Evolutionary conservation across 1,140 invertebrate species (phyloP).

Genomic region (Calephelis virginiensis): DNA sequence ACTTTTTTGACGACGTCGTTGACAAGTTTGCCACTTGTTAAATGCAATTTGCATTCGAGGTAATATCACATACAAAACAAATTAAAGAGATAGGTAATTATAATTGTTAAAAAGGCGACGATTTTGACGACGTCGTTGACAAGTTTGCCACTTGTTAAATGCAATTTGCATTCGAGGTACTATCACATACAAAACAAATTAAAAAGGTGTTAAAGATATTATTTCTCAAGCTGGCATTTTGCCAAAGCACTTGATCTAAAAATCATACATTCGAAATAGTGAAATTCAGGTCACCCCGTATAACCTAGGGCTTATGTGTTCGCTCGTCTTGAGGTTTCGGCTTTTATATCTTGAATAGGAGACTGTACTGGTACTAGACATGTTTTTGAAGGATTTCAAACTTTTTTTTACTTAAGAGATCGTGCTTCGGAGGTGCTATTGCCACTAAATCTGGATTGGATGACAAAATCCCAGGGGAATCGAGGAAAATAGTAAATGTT

Average conservation of each 20-base stretch:
- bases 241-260: conserved; percentile 22
- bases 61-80: conserved; percentile 13
- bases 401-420: no score
- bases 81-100: conserved; percentile 2
- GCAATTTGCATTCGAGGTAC: conserved; percentile 2
- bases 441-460: no score
- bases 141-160: not conserved
- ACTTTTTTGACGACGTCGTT: no score
- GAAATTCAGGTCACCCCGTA: conserved; percentile 15
- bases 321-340: conserved; percentile 12
- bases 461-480: no score
- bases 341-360: conserved; percentile 9
- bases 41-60: not conserved
- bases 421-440: no score
- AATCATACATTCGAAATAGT: conserved; percentile 20
- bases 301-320: conserved; percentile 18
- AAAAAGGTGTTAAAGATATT: conserved; percentile 8
- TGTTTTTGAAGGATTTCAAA: not conserved
- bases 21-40: no score
- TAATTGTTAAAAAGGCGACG: no score
- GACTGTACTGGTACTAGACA: not conserved
- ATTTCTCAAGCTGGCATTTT: conserved; percentile 6
- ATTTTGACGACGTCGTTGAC: no score
- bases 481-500: no score
- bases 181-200: conserved; percentile 13